Conservation (phyloP, 2,888 invertebrate species). For the Nyleta sp. region DNA sequence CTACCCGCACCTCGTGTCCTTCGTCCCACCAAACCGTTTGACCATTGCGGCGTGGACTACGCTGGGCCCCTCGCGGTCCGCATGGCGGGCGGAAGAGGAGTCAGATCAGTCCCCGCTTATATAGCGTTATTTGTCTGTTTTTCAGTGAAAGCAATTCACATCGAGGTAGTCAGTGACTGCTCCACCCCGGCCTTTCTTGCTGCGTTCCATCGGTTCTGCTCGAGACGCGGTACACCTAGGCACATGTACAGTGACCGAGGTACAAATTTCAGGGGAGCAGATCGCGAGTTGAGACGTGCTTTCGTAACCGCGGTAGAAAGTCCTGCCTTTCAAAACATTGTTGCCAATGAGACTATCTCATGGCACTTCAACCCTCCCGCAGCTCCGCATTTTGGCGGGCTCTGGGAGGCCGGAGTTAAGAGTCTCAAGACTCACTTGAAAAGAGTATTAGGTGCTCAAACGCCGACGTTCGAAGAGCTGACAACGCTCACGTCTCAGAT, state of each 20-base stretch:
- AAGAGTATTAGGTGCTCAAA: not conserved
- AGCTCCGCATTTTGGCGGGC: too few species aligned
- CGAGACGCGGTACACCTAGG: constrained; percentile 1
- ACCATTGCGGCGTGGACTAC: constrained; percentile 6
- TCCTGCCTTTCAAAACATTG: too few species aligned
- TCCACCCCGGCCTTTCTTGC: not conserved
- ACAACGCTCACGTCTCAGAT: not conserved
- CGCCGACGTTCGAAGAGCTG: constrained; percentile 6
- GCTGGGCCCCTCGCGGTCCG: constrained; percentile 2
- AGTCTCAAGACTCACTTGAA: not conserved
- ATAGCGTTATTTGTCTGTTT: constrained; percentile 7
- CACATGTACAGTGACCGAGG: constrained; percentile 8
- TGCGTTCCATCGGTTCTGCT: constrained; percentile 7
- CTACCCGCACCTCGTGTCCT: constrained; percentile 3
- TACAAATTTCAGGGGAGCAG: constrained; percentile 13
- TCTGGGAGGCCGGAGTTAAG: too few species aligned
- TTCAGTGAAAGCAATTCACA: not conserved
- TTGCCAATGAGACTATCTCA: too few species aligned
- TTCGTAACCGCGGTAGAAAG: not conserved
- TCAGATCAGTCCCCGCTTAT: constrained; percentile 1
- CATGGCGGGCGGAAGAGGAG: not conserved
- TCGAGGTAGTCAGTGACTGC: constrained; percentile 9
- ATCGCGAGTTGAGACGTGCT: not conserved
- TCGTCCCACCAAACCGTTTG: constrained; percentile 3
- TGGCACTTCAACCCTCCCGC: too few species aligned